Conservation (phyloP, 2,113 vertebrate species). For the Sakesphorus luctuosus region DNA sequence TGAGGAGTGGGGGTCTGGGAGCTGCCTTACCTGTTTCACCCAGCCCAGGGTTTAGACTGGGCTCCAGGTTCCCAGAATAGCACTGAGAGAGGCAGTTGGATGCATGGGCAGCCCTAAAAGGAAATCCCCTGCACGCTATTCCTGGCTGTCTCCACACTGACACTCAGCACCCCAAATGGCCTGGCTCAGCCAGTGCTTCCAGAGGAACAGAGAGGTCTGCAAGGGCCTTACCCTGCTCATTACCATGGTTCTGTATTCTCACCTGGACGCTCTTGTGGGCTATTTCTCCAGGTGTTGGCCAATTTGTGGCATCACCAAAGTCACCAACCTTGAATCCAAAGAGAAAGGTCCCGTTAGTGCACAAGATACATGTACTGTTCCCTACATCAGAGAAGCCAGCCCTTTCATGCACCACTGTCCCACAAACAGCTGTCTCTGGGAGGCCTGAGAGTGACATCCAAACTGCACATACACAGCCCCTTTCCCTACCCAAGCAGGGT, state of each 20-base stretch:
- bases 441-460: not conserved
- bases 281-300: constrained; percentile 98
- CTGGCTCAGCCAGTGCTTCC: not conserved
- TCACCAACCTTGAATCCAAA: constrained; percentile 87
- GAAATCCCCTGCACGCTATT: constrained; percentile 84
- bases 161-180: constrained; percentile 38
- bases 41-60: not conserved
- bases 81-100: not conserved
- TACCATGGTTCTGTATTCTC: not conserved
- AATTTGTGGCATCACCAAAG: constrained; percentile 94
- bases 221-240: not conserved
- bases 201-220: not conserved
- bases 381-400: not conserved
- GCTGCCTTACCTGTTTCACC: constrained; percentile 1
- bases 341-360: constrained; percentile 27
- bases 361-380: not conserved
- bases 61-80: constrained; percentile 74
- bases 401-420: not conserved
- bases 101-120: constrained; percentile 81
- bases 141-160: constrained; percentile 56
- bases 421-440: not conserved
- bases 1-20: not conserved
- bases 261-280: constrained; percentile 95
- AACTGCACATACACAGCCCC: not conserved
- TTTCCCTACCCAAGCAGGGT: not conserved